Evolutionary conservation across 2,113 vertebrate species (phyloP).

Genomic region (Uria lomvia): DNA sequence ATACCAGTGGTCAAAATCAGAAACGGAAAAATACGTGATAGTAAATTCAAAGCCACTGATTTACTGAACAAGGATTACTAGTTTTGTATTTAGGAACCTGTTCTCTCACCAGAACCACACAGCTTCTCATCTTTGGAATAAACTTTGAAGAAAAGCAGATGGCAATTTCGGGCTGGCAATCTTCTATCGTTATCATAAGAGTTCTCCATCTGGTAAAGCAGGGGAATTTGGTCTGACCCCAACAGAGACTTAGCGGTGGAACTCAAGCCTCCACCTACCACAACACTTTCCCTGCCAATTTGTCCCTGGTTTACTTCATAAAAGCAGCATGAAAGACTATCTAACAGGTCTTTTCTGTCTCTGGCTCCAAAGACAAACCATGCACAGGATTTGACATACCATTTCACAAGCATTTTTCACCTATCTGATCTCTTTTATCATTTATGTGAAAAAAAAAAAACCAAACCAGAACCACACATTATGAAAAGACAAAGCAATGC

Average conservation of each 20-base stretch:
- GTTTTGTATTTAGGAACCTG: background rate
- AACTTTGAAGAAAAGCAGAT: background rate
- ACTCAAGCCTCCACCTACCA: background rate
- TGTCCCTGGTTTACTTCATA: background rate
- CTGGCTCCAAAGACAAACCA: background rate
- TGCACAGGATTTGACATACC: background rate
- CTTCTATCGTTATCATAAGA: background rate
- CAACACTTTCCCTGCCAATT: background rate
- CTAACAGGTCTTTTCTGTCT: background rate
- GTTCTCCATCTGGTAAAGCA: background rate
- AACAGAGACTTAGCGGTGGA: background rate
- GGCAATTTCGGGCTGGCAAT: background rate
- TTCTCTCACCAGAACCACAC: background rate
- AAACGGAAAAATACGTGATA: background rate
- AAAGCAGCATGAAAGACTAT: background rate
- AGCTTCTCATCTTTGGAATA: background rate
- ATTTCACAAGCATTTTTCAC: background rate
- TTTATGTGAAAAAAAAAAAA: background rate
- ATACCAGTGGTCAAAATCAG: background rate
- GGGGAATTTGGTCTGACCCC: background rate
- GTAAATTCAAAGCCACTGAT: background rate
- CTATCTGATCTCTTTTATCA: background rate
- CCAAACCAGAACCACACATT: background rate
- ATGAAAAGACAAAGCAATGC: background rate
- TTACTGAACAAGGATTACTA: background rate